Conservation (phyloP, 2,888 invertebrate genomes). For the Hedychridium roseum region DNA sequence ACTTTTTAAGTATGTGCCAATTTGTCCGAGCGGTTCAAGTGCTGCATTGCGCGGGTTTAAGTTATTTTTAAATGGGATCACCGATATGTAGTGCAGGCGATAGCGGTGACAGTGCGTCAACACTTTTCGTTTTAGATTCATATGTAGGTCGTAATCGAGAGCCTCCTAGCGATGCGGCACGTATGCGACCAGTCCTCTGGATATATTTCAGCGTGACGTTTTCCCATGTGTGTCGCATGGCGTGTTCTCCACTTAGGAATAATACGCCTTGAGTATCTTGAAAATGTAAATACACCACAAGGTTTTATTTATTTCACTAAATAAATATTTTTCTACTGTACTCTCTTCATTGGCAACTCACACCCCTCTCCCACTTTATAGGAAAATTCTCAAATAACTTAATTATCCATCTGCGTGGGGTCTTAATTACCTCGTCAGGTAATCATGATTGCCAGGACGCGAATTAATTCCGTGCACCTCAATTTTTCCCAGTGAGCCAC, state of each 20-base stretch:
- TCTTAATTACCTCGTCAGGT: no score
- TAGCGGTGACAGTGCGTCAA: conserved; percentile 7
- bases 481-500: no score
- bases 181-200: neutral
- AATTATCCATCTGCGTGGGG: no score
- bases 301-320: conserved; percentile 47
- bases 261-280: conserved; percentile 6
- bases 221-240: neutral
- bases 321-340: conserved; percentile 34
- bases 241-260: neutral
- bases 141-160: conserved; percentile 3
- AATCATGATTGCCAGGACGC: no score
- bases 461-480: no score
- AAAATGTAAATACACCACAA: conserved; percentile 40
- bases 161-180: neutral
- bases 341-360: neutral
- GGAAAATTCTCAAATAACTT: no score
- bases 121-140: neutral
- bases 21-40: no score
- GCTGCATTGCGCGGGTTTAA: no score
- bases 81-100: conserved; percentile 3
- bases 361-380: neutral
- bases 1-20: no score
- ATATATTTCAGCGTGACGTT: conserved; percentile 1
- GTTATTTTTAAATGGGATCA: no score